Percentiles rank a stretch among this genome's conserved stretches.
phyloP scores from a whole-genome alignment of 2,888 invertebrate genomes.

The Melolontha melolontha region DNA sequence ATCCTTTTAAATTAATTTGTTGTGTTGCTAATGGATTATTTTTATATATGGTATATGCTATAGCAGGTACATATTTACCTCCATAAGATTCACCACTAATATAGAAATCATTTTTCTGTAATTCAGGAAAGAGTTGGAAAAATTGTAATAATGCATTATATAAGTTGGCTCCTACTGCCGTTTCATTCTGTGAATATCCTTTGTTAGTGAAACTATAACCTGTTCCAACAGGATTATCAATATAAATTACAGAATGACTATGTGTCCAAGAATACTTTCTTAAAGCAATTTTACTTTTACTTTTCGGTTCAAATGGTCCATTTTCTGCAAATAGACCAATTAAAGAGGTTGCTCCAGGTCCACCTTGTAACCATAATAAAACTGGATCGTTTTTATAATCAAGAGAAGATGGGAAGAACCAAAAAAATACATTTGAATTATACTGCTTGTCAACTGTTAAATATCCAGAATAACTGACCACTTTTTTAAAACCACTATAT shows the following conservation, averaged over 20 bases:
- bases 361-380: conserved; percentile 88
- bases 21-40: conserved; percentile 70
- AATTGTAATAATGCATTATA: conserved; percentile 84
- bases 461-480: conserved; percentile 83
- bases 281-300: conserved; percentile 63
- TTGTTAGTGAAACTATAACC: conserved; percentile 90
- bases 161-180: conserved; percentile 83
- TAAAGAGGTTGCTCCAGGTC: conserved; percentile 84
- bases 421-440: conserved; percentile 89
- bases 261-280: conserved; percentile 85
- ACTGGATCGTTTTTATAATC: conserved; percentile 73
- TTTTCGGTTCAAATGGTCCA: conserved; percentile 77
- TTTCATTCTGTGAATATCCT: conserved; percentile 85
- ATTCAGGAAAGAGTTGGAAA: conserved; percentile 84
- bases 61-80: conserved; percentile 84
- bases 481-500: conserved; percentile 70
- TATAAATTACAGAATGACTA: conserved; percentile 84
- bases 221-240: conserved; percentile 94
- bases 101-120: conserved; percentile 82
- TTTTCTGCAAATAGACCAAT: conserved; percentile 87
- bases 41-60: conserved; percentile 79
- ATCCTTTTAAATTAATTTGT: conserved; percentile 78
- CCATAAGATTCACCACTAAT: conserved; percentile 92
- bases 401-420: conserved; percentile 85
- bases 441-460: conserved; percentile 83